These are phyloP conservation scores for Nilaparvata lugens DNA, from an alignment of 1,140 invertebrate species.

Conservation along the genomic window DNA sequence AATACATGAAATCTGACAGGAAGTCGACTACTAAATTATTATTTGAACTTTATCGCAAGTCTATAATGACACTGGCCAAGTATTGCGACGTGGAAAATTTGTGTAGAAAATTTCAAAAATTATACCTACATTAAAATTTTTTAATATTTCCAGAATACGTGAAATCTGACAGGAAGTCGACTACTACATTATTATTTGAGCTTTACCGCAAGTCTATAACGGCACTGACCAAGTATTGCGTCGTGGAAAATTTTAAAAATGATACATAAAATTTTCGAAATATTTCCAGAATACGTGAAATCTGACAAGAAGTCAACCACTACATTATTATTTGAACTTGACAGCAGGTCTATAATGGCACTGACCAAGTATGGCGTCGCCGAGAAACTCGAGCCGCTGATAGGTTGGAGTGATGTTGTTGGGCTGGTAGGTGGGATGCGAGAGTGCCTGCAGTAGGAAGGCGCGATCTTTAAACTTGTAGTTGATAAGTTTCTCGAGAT, in stretches of 20 bases:
- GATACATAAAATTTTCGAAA: too few species aligned
- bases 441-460: slow-evolving; percentile 72
- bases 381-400: slow-evolving; percentile 90
- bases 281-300: too few species aligned
- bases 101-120: too few species aligned
- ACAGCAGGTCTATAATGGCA: too few species aligned
- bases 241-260: slow-evolving; percentile 95
- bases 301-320: slow-evolving; percentile 14
- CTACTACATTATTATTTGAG: too few species aligned
- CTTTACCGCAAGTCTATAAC: too few species aligned
- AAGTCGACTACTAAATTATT: slow-evolving; percentile 14
- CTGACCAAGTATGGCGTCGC: slow-evolving; percentile 77
- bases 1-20: slow-evolving; percentile 3
- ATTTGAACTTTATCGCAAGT: too few species aligned
- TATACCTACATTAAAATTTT: too few species aligned
- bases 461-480: slow-evolving; percentile 56
- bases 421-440: slow-evolving; percentile 81
- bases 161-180: slow-evolving; percentile 13
- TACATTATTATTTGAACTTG: too few species aligned
- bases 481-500: slow-evolving; percentile 51
- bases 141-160: too few species aligned
- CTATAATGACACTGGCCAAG: slow-evolving; percentile 45
- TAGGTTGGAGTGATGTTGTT: slow-evolving; percentile 85
- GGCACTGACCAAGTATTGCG: slow-evolving; percentile 60
- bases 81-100: slow-evolving; percentile 92